phyloP scores from a whole-genome alignment of 2,888 invertebrate genomes.

The Volucella inanis region DNA sequence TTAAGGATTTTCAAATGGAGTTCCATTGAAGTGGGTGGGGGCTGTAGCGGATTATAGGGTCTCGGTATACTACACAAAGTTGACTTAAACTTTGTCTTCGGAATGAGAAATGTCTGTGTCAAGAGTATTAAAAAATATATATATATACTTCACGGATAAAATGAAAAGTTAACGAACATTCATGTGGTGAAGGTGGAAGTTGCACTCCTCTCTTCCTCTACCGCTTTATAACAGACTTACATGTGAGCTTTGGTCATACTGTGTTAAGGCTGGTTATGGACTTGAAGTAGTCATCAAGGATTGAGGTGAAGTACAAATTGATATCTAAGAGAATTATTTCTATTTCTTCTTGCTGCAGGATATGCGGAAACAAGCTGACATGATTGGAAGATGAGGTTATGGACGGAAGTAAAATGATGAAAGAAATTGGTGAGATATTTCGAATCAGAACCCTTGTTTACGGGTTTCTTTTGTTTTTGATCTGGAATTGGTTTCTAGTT shows the following conservation, averaged over 20 bases:
- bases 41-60: neutral
- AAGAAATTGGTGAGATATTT: conserved; percentile 62
- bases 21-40: conserved; percentile 5
- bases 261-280: conserved; percentile 25
- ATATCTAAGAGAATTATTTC: conserved; percentile 43
- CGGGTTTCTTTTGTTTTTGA: conserved; percentile 29
- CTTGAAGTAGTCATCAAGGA: conserved; percentile 23
- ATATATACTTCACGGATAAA: neutral
- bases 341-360: neutral
- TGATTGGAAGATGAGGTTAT: conserved; percentile 48
- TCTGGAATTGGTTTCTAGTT: neutral
- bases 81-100: conserved; percentile 20
- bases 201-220: no score
- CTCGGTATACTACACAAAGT: neutral
- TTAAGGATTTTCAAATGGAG: conserved; percentile 37
- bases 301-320: conserved; percentile 13
- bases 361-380: neutral
- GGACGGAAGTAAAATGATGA: conserved; percentile 40
- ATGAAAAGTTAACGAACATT: conserved; percentile 9
- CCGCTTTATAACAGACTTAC: conserved; percentile 31
- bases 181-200: neutral
- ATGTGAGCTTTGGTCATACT: conserved; percentile 4
- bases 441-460: conserved; percentile 48
- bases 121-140: neutral
- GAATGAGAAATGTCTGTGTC: conserved; percentile 14